These are phyloP conservation scores for Apus apus DNA, from an alignment of 2,113 vertebrate genomes.

Conservation along the genomic window DNA sequence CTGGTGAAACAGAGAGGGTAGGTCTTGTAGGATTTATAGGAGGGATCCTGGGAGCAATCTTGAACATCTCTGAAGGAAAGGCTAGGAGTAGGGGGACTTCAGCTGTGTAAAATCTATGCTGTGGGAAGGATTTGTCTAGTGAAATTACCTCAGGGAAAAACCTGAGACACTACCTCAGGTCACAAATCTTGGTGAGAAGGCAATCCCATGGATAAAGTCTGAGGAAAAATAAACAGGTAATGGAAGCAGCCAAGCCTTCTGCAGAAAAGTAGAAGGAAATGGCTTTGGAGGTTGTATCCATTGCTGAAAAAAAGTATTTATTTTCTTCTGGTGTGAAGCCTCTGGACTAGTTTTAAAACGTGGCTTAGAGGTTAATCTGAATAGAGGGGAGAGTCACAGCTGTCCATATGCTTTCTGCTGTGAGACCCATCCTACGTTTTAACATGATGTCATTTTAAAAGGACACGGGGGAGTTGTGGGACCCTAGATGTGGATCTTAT, in stretches of 20 bases:
- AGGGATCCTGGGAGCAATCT: not conserved
- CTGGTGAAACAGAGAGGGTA: fast-evolving
- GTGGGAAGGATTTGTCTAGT: not conserved
- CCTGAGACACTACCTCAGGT: not conserved
- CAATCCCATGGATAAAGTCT: not conserved
- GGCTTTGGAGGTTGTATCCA: not conserved
- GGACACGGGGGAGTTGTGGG: fast-evolving
- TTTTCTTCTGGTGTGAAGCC: not conserved
- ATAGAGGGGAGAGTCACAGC: not conserved
- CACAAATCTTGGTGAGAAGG: not conserved
- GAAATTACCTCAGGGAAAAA: not conserved
- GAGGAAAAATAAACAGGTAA: not conserved
- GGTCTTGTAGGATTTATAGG: not conserved
- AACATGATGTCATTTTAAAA: not conserved
- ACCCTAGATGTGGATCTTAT: not conserved
- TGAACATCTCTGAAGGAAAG: not conserved
- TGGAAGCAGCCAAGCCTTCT: not conserved
- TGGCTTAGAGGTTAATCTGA: not conserved
- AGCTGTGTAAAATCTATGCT: not conserved
- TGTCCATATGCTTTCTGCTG: not conserved
- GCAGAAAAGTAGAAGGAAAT: not conserved
- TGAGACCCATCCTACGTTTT: not conserved
- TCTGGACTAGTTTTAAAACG: not conserved
- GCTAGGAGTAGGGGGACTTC: not conserved
- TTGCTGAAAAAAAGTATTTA: not conserved